Evolutionary conservation across 2,113 vertebrate species (phyloP), one percentile per base, ranked within the genome.

Genomic region (Ictidomys tridecemlineatus): DNA sequence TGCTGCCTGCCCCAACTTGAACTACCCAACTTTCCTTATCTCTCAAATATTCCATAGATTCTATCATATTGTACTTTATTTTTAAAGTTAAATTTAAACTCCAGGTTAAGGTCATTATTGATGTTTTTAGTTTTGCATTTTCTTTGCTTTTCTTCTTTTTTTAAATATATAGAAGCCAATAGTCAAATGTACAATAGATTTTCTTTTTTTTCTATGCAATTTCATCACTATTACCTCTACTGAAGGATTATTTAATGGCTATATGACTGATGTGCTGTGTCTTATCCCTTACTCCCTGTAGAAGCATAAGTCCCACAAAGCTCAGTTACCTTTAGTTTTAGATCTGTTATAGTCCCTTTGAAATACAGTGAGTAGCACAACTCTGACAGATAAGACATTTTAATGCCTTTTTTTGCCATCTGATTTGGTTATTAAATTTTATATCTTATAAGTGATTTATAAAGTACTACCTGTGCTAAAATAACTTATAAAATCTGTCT

Each of bases 51-150:
- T 89, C 69, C 42, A 79, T 22, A 82, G 72, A 72, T 85, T 30
- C 53, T 42, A 51, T 67, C 17, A 10, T 34, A 80, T 0, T 45
- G 32, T 72, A 20, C 42, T 77, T 92, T 28, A 96, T 53, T 85
- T 93, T 69, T 79, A 3, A 93, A 61, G 56, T 56, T 74, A 4
- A 89, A 93, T 65, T 85, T 82, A 83, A 93, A 91, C 69, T 96
- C 58, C 3, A 30, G 2, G n/a, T 91, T 79, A 94, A 94, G 77
- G 72, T 83, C 82, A 89, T 76, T 91, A 4, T 45, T 96, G 20
- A 76, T 24, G 28, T 30, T 76, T 76, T 85, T 18, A 51, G 5
- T 48, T 51, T 93, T 78, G 8, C 32, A 61, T 74, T 87, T 89
- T 30, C 20, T 93, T 86, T 92, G 9, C 3, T 11, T 51, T 51